phyloP scores from a whole-genome alignment of 2,113 vertebrate genomes.

The Salminus brasiliensis region DNA sequence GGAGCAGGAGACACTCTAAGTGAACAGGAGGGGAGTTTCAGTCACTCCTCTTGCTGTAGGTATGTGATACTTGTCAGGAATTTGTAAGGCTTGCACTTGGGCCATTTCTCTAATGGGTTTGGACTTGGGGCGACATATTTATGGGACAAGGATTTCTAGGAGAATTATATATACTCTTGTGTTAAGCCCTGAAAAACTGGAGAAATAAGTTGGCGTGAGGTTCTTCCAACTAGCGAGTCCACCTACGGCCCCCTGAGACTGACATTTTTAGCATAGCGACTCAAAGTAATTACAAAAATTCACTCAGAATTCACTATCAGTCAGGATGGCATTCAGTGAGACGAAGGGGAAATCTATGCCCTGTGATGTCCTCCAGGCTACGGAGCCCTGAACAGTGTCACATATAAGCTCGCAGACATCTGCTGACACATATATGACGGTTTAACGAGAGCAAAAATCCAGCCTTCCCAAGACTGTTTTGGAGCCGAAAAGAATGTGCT shows the following conservation, averaged over 20 bases:
- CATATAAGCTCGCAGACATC: background rate
- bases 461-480: background rate
- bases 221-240: background rate
- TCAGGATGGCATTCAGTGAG: background rate
- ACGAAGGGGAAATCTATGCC: constrained; percentile 9
- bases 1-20: background rate
- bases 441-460: background rate
- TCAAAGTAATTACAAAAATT: background rate
- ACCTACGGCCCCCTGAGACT: background rate
- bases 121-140: constrained; percentile 33
- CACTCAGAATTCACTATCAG: background rate
- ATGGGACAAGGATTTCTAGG: constrained; percentile 18
- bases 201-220: constrained; percentile 13
- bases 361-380: background rate
- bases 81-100: constrained; percentile 32
- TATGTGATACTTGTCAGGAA: constrained; percentile 26
- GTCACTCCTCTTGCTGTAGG: constrained; percentile 15
- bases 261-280: background rate
- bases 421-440: constrained; percentile 5
- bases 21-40: background rate
- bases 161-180: constrained; percentile 20
- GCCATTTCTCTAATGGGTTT: constrained; percentile 36
- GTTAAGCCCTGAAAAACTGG: background rate
- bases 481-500: background rate
- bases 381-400: background rate